Base-by-base conservation (phyloP, 2,797 vertebrate genomes). In the Myotis findleyi region DNA sequence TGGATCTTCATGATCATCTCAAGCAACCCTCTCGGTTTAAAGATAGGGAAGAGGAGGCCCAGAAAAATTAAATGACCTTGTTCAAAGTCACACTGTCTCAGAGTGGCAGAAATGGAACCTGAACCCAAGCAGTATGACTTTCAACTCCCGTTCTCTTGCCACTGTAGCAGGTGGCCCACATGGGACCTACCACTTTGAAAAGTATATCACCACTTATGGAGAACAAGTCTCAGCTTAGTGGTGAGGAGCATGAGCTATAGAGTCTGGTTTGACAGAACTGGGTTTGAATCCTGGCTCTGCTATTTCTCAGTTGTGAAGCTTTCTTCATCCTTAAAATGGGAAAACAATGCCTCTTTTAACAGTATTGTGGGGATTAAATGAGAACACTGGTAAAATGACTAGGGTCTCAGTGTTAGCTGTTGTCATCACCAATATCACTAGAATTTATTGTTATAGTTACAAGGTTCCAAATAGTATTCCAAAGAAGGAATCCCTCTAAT, bases 321-420 rank as follows among this genome's bases (percentile, higher is more conserved):
- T 92, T 79, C 86, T 73, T 87, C 25, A 59, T 36, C 17, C 68
- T 69, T 88, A 84, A 76, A 79, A 71, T 41, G 66, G 79, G 64
- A 75, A 96, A 82, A 36, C 3, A 51, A 51, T 7, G 71, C 38
- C 33, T 73, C 72, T 66, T 71, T 96, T 80, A 79, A 79, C 0
- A 68, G 51, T 36, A 30, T 1, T 69, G 14, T 16, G 18, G 33
- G 18, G 51, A 92, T 47, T 81, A 55, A 81, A 75, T n/a, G 49
- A 68, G 44, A 85, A 72, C 2, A 44, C 18, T 55, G 33, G 18
- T 25, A 51, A 89, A 87, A 92, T 57, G 38, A 59, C 47, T 23
- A 64, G 36, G 33, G 27, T 38, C 64, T 62, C 27, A 21, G 55
- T 20, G 30, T 57, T 81, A 66, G 79, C 73, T 86, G 36, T 51